phyloP scores from a whole-genome alignment of 2,797 vertebrate species.

The Rhabdophis nuchalis region DNA sequence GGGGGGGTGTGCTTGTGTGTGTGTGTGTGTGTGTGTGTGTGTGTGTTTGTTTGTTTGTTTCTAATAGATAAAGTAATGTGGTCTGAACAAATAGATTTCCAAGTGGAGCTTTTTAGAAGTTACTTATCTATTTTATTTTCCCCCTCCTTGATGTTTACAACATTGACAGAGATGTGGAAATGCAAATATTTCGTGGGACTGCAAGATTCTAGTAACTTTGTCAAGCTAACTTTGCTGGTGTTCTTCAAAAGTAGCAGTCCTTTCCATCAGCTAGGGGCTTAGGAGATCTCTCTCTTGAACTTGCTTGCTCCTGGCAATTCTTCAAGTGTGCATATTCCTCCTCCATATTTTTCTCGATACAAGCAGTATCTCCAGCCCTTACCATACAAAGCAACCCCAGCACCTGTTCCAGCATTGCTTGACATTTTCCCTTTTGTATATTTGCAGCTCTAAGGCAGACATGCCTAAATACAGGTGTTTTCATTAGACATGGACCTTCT shows the following conservation, averaged over 20 bases:
- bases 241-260: not conserved
- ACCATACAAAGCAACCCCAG: not conserved
- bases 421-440: not conserved
- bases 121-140: not conserved
- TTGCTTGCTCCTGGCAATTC: not conserved
- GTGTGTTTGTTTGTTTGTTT: not conserved
- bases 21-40: not conserved
- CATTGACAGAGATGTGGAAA: not conserved
- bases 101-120: not conserved
- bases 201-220: not conserved
- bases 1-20: not conserved
- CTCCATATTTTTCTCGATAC: not conserved
- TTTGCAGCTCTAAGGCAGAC: not conserved
- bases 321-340: not conserved
- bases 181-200: not conserved
- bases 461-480: not conserved
- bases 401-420: not conserved
- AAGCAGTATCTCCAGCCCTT: not conserved
- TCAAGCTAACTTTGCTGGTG: not conserved
- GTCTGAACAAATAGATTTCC: not conserved
- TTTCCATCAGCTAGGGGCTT: not conserved
- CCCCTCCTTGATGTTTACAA: not conserved
- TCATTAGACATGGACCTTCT: not conserved
- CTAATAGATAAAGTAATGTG: not conserved
- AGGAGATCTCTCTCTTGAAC: not conserved